Evolutionary conservation across 2,888 invertebrate genomes (phyloP).

Genomic region (Drosophila quasianomalipes): DNA sequence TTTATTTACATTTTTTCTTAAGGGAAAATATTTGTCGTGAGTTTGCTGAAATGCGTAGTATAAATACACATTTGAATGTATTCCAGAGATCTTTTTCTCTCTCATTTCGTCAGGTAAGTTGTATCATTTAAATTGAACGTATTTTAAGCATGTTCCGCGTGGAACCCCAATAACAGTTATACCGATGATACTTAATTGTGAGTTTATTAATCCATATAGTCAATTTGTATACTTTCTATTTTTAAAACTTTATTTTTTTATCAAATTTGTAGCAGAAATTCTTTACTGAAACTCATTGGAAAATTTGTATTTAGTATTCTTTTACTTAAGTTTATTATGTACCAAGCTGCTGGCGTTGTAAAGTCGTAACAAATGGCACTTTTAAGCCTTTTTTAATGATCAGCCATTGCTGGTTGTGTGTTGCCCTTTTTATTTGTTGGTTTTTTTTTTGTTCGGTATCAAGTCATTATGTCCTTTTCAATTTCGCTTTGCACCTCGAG

Average conservation of each 20-base stretch:
- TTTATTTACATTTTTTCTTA: slow-evolving; percentile 29
- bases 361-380: slow-evolving; percentile 68
- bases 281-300: slow-evolving; percentile 23
- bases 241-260: background rate
- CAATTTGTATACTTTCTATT: background rate
- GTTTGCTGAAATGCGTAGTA: slow-evolving; percentile 14
- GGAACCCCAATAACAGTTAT: background rate
- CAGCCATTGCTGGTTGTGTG: slow-evolving; percentile 41
- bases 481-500: slow-evolving; percentile 72
- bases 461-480: slow-evolving; percentile 77
- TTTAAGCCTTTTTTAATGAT: slow-evolving; percentile 77
- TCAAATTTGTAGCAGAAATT: background rate
- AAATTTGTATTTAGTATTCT: slow-evolving; percentile 15
- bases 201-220: background rate
- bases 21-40: slow-evolving; percentile 47
- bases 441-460: slow-evolving; percentile 28
- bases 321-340: slow-evolving; percentile 23
- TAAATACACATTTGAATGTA: slow-evolving; percentile 4
- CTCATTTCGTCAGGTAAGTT: background rate
- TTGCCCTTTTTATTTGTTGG: slow-evolving; percentile 32
- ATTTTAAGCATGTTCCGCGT: background rate
- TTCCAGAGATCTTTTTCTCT: slow-evolving; percentile 8
- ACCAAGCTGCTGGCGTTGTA: slow-evolving; percentile 44
- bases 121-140: background rate
- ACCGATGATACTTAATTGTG: background rate